These are phyloP conservation scores for Hyperopisus bebe DNA, from an alignment of 2,113 vertebrate species.

Conservation along the genomic window DNA sequence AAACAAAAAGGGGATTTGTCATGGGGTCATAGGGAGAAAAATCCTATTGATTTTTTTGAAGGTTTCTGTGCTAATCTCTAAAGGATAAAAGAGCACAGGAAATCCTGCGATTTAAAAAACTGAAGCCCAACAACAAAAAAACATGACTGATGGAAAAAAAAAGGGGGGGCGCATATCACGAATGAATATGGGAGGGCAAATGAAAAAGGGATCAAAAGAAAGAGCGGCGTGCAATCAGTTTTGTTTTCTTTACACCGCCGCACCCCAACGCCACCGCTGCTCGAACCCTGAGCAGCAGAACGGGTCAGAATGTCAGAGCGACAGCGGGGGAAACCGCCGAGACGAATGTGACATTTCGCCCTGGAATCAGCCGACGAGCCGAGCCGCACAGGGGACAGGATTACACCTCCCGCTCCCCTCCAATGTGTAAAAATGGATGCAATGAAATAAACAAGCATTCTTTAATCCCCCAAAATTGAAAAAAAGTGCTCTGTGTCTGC, in stretches of 20 bases:
- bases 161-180: not conserved
- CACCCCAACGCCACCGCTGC: not conserved
- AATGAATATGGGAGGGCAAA: not conserved
- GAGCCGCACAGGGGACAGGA: not conserved
- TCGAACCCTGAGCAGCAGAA: not conserved
- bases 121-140: not conserved
- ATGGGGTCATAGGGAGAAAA: slow-evolving; percentile 22
- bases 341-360: slow-evolving; percentile 5
- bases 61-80: slow-evolving; percentile 14
- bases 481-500: not conserved
- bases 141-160: not conserved
- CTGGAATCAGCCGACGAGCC: not conserved
- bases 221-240: not conserved
- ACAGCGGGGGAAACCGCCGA: not conserved
- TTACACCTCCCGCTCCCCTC: not conserved
- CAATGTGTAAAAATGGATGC: slow-evolving; percentile 11
- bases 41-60: slow-evolving; percentile 27
- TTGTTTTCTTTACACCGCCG: not conserved
- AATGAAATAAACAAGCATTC: slow-evolving; percentile 8
- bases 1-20: slow-evolving; percentile 23
- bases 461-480: slow-evolving; percentile 9
- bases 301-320: slow-evolving; percentile 13
- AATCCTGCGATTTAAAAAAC: slow-evolving; percentile 13
- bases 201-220: not conserved
- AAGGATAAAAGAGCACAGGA: slow-evolving; percentile 16